These are phyloP conservation scores for Athrips mouffetella DNA, from an alignment of 2,888 invertebrate genomes.

Conservation along the genomic window DNA sequence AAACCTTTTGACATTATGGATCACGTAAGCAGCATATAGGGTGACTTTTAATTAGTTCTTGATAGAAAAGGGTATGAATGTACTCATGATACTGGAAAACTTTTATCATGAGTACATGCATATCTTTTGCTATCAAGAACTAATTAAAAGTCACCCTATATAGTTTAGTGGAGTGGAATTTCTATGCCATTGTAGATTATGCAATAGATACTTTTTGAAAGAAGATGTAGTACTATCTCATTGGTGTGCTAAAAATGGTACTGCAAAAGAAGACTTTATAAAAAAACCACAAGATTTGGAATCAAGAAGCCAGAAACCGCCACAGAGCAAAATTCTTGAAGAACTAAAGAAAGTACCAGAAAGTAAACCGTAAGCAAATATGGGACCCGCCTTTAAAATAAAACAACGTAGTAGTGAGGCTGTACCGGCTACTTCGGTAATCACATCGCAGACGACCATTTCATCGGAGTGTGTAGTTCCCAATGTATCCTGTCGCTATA, in stretches of 20 bases:
- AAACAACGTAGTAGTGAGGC: slow-evolving; percentile 29
- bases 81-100: too few species aligned
- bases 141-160: too few species aligned
- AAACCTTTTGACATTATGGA: too few species aligned
- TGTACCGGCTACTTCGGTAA: too few species aligned
- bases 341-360: background rate
- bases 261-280: slow-evolving; percentile 46
- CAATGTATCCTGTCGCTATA: slow-evolving; percentile 54
- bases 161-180: slow-evolving; percentile 69
- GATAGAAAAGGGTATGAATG: too few species aligned
- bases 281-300: slow-evolving; percentile 30
- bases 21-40: too few species aligned
- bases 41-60: too few species aligned
- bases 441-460: too few species aligned
- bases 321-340: background rate
- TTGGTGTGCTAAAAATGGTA: slow-evolving; percentile 62
- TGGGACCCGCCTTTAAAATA: slow-evolving; percentile 64
- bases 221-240: slow-evolving; percentile 62
- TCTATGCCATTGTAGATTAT: slow-evolving; percentile 68
- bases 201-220: slow-evolving; percentile 67
- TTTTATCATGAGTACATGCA: too few species aligned
- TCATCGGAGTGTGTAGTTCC: too few species aligned
- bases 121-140: too few species aligned
- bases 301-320: too few species aligned
- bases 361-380: slow-evolving; percentile 47